Conservation (phyloP, 2,888 invertebrate species). For the Synergus japonicus region DNA sequence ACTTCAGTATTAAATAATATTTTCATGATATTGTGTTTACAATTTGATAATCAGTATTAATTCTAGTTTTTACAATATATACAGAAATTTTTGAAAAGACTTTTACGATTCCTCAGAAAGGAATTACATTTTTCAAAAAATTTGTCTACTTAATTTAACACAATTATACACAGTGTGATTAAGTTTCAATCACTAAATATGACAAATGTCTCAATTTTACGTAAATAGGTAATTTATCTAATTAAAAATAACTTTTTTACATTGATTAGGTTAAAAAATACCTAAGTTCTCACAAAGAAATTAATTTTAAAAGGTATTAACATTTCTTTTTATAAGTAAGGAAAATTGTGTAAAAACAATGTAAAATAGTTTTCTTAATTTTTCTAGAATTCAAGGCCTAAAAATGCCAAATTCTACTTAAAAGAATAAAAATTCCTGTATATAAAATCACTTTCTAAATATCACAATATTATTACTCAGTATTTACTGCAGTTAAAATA, state of each 20-base stretch:
- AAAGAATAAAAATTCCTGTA: too few species aligned
- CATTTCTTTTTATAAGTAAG: neutral
- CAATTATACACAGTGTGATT: neutral
- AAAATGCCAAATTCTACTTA: too few species aligned
- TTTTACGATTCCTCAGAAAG: neutral
- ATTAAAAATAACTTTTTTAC: neutral
- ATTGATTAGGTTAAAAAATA: neutral
- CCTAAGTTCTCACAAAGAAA: neutral
- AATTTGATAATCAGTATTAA: neutral
- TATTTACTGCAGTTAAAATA: neutral
- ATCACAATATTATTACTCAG: neutral
- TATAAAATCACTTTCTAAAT: neutral
- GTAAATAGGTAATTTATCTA: too few species aligned
- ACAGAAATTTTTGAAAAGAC: conserved; percentile 12
- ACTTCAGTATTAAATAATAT: neutral
- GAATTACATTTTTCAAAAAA: neutral
- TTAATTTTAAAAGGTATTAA: neutral
- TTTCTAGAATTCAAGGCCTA: too few species aligned
- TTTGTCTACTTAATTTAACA: neutral
- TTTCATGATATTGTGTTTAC: neutral
- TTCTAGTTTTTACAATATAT: neutral
- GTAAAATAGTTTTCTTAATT: too few species aligned
- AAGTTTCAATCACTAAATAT: neutral
- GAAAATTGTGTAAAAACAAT: neutral
- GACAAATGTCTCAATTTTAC: neutral